Conservation (phyloP, 2,888 invertebrate genomes). For the Aphodius sticticus region DNA sequence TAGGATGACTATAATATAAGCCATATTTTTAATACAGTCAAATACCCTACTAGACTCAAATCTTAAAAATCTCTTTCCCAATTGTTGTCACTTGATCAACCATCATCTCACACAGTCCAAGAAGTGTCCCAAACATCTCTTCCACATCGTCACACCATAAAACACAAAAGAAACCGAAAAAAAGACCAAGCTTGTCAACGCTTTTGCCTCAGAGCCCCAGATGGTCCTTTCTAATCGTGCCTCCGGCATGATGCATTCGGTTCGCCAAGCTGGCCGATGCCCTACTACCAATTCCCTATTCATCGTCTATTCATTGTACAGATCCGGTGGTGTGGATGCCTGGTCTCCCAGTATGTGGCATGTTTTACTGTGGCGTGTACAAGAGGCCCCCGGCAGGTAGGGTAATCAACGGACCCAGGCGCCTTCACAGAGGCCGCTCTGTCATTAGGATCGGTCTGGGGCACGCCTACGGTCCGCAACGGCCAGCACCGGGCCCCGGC, state of each 20-base stretch:
- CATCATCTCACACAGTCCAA: too few relatives aligned
- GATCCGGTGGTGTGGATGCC: constrained; percentile 31
- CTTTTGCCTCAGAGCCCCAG: neutral
- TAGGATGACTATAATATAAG: too few relatives aligned
- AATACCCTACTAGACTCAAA: too few relatives aligned
- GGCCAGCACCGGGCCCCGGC: constrained; percentile 12
- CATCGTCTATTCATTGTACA: neutral
- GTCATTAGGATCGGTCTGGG: constrained; percentile 47
- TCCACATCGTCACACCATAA: too few relatives aligned
- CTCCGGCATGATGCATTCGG: neutral
- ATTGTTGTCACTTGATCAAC: too few relatives aligned
- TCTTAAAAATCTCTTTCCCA: too few relatives aligned
- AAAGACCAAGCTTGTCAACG: neutral
- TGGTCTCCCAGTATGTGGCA: constrained; percentile 37
- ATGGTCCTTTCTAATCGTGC: neutral
- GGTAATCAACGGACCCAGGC: constrained; percentile 48
- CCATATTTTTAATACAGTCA: too few relatives aligned
- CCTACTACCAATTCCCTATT: constrained; percentile 4
- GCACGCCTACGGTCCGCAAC: constrained; percentile 36
- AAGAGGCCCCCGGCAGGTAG: constrained; percentile 34
- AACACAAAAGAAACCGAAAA: neutral
- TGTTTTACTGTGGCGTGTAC: constrained; percentile 32
- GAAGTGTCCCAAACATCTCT: too few relatives aligned
- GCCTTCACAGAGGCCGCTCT: constrained; percentile 50
- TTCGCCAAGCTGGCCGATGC: neutral